Percentiles rank a stretch among this genome's conserved stretches.
Conservation (phyloP, 2,113 vertebrate genomes). For the Suricata suricatta region DNA sequence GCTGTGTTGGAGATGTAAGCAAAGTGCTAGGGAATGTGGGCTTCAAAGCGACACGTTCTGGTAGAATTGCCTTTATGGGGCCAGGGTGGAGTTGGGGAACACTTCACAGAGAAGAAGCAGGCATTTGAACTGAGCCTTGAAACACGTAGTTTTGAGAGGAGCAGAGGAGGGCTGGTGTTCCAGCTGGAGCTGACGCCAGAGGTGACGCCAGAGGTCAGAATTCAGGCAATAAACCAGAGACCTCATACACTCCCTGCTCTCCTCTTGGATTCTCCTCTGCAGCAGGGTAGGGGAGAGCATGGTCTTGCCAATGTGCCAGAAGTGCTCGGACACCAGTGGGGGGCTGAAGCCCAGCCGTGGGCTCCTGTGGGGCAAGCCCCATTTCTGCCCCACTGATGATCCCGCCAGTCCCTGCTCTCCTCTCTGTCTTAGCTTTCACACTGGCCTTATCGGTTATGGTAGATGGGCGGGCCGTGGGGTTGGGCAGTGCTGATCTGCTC, state of each 20-base stretch:
- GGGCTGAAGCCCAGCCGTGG: background rate
- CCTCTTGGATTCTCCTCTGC: background rate
- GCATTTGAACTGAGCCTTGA: background rate
- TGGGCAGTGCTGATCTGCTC: background rate
- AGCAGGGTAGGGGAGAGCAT: background rate
- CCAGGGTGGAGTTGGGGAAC: background rate
- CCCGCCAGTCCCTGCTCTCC: background rate
- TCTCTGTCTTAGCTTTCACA: no score
- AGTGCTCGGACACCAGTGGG: fast-evolving
- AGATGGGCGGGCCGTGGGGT: background rate
- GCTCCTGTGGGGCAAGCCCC: fast-evolving
- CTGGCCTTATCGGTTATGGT: background rate
- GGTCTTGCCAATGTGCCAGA: background rate
- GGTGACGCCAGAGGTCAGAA: background rate
- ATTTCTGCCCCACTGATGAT: background rate
- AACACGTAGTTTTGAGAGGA: background rate
- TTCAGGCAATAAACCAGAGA: background rate
- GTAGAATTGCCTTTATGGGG: background rate
- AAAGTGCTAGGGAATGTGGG: background rate
- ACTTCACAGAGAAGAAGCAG: background rate
- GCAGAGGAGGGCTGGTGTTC: background rate
- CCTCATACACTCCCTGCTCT: background rate
- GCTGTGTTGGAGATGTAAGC: background rate
- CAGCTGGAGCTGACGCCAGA: background rate
- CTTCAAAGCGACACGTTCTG: background rate